These are phyloP conservation scores for Pachycephala philippinensis DNA, from an alignment of 2,113 vertebrate genomes.

Conservation along the genomic window DNA sequence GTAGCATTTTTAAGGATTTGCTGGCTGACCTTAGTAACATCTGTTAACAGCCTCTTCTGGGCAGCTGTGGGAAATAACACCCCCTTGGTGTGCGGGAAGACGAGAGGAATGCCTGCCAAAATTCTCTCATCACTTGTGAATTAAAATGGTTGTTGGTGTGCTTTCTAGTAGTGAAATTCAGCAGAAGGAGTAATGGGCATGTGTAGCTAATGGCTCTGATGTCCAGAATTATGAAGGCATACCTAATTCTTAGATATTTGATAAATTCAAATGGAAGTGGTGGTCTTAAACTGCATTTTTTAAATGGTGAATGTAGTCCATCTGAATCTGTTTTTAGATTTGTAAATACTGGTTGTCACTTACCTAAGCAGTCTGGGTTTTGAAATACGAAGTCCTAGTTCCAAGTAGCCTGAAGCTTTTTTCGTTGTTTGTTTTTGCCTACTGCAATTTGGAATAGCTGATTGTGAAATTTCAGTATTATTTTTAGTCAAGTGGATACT, in stretches of 20 bases:
- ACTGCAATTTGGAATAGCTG: not conserved
- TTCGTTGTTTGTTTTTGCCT: not conserved
- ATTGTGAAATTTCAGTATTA: not conserved
- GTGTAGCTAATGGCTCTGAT: not conserved
- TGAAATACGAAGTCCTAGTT: not conserved
- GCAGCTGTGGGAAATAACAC: not conserved
- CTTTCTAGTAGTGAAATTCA: not conserved
- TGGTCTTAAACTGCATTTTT: not conserved
- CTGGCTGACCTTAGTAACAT: not conserved
- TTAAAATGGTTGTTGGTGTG: not conserved
- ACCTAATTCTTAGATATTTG: not conserved
- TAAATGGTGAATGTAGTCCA: not conserved
- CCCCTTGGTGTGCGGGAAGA: not conserved
- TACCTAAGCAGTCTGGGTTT: not conserved
- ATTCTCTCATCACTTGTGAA: not conserved
- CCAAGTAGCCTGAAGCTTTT: not conserved
- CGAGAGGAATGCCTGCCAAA: not conserved
- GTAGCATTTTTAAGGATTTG: not conserved
- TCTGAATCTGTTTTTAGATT: not conserved
- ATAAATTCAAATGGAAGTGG: not conserved
- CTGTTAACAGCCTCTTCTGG: not conserved
- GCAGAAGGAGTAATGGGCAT: not conserved
- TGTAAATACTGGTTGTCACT: not conserved
- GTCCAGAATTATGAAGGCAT: not conserved
- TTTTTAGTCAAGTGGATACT: not conserved